Base-by-base conservation (phyloP, 2,113 vertebrate species). In the Ardeotis arabs region DNA sequence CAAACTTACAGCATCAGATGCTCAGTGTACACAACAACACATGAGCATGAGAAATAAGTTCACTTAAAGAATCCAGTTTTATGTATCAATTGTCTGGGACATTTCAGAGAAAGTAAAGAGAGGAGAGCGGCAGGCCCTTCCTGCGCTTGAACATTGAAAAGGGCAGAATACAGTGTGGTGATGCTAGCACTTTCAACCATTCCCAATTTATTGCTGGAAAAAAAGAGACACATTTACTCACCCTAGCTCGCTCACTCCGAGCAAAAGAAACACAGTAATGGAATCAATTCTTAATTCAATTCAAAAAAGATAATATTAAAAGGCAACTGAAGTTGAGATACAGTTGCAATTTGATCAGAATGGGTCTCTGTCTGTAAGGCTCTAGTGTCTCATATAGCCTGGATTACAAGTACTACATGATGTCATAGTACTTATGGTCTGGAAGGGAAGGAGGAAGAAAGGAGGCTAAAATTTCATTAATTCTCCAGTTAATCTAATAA, bases 281-380 rank as follows among this genome's bases (percentile, higher is more conserved):
- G 85, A 96, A 56, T 8, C 31, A 88, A 85, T 59, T 82, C 70
- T 53, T 52, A 92, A 85, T 90, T 70, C 37, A 84, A 41, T 78
- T 59, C 55, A 81, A 75, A 62, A 83, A 50, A 70, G 24, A 59
- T 63, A 75, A 70, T 83, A 95, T 59, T 83, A 83, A 75, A 83
- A 53, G 58, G 33, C 33, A 37, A 83, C 58, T 50, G 58, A 91
- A 91, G 22, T 10, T 80, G 84, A 95, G 70, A 52, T 56, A 68
- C 49, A 86, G 89, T 58, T 68, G 28, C 63, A 85, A 28, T 56
- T 22, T 72, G 44, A 17, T 70, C 44, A 60, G 45, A 88, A 17
- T 4, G 33, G 20, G 39, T 68, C 12, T 41, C 39, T 35, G 3
- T 41, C 44, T 28, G 7, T 75, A 59, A 70, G 15, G 28, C 31